phyloP scores from a whole-genome alignment of 1,140 invertebrate genomes.

The Vanessa atalanta region DNA sequence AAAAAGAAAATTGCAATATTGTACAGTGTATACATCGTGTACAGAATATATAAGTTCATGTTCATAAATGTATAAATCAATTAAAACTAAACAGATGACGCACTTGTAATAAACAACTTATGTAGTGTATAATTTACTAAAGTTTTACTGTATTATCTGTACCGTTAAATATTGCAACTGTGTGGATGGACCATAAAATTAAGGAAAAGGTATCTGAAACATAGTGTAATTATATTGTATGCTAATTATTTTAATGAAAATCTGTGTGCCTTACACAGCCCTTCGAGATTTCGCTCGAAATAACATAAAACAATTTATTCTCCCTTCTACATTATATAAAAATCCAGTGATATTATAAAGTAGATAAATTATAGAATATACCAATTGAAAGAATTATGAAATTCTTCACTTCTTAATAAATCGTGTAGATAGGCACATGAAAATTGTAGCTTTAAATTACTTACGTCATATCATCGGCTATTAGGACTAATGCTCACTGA shows the following conservation, averaged over 20 bases:
- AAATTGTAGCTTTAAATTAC: slow-evolving; percentile 67
- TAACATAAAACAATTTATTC: slow-evolving; percentile 1
- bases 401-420: slow-evolving; percentile 35
- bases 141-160: neutral
- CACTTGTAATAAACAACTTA: no score
- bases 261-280: slow-evolving; percentile 36
- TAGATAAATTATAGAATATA: slow-evolving; percentile 24
- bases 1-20: neutral
- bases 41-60: no score
- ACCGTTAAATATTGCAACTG: neutral
- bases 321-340: slow-evolving; percentile 17
- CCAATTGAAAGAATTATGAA: slow-evolving; percentile 17
- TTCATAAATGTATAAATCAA: no score
- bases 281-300: slow-evolving; percentile 12
- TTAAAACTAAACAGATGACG: no score
- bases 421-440: slow-evolving; percentile 58
- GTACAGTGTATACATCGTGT: neutral
- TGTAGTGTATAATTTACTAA: neutral
- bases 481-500: slow-evolving; percentile 21
- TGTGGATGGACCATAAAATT: neutral
- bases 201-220: neutral
- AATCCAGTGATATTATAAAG: slow-evolving; percentile 30
- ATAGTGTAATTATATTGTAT: neutral
- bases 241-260: slow-evolving; percentile 18
- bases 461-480: slow-evolving; percentile 54